phyloP scores from a whole-genome alignment of 1,140 invertebrate genomes.

The Aradophagus sp. region DNA sequence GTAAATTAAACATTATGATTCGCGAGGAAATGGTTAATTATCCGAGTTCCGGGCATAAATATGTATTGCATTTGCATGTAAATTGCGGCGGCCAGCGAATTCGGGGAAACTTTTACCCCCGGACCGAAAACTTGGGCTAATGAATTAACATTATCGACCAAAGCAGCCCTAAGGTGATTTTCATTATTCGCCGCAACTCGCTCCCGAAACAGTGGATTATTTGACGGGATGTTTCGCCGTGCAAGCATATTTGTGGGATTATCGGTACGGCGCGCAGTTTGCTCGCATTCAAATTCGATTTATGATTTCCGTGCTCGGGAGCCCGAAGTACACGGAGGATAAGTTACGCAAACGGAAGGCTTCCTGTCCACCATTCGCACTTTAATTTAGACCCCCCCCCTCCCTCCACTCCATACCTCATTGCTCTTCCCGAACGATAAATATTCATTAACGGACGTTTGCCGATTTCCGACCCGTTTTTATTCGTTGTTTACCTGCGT shows the following conservation, averaged over 20 bases:
- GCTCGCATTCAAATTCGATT: constrained; percentile 20
- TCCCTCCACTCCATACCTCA: too few species aligned
- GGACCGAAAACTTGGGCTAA: constrained; percentile 21
- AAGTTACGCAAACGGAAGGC: too few species aligned
- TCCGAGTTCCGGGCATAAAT: constrained; percentile 10
- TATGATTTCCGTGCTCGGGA: constrained; percentile 10
- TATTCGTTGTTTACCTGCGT: constrained; percentile 15
- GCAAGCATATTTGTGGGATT: constrained; percentile 34
- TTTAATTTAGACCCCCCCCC: too few species aligned
- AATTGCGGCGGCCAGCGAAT: constrained; percentile 32
- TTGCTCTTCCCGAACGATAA: too few species aligned
- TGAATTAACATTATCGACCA: constrained; percentile 53
- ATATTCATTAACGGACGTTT: constrained; percentile 18
- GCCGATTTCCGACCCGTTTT: constrained; percentile 15
- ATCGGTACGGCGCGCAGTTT: constrained; percentile 7
- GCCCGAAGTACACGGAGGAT: constrained; percentile 6
- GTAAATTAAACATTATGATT: too few species aligned
- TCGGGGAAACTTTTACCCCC: constrained; percentile 15
- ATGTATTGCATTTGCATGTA: constrained; percentile 34
- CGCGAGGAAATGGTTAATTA: too few species aligned
- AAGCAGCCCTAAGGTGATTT: constrained; percentile 37
- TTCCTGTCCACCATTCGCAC: too few species aligned
- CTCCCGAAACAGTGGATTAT: constrained; percentile 26
- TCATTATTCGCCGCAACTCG: constrained; percentile 33
- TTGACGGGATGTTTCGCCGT: constrained; percentile 16